Evolutionary conservation across 1,140 invertebrate species (phyloP), one percentile per base, ranked within the genome.

Genomic region (Trichonephila inaurata): DNA sequence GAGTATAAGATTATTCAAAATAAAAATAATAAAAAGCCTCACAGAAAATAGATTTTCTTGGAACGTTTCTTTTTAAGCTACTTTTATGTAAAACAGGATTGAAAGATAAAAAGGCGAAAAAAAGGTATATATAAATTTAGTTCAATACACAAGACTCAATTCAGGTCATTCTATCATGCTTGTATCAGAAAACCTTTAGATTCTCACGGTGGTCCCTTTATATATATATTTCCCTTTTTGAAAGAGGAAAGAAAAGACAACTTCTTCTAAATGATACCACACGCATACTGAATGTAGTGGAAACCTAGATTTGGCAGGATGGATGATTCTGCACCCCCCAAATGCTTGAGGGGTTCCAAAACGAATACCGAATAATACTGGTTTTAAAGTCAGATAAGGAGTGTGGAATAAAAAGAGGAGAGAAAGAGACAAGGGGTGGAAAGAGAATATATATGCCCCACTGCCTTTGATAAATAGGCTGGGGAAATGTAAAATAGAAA

Each of bases 401-500:
- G 14, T 18, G 10, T 2, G 12, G 77, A 44, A 82, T 33, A 86
- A 44, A 40, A 83, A 21, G 33, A 40, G 33, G 33, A 40, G 40
- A 60, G 60, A 60, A 85, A 51, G 51, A 58, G 24, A 4, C 2
- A 21, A 2, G 58, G 16, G 7, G 72, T 16, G 62, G 72, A 44
- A 89, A 62, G 64, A 91, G 33, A 40, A 40, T 40, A 64, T 85
- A 66, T 83, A 85, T 91, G n/a, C 90, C 81, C 51, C 5, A 24
- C 14, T 89, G 61, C 19, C 90, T 33, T 21, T 61, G 60, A 91
- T 91, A 91, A 83, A 85, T 60, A 64, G 90, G 24, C 89, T 16
- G 24, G 72, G 90, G 81, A 91, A 21, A 83, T 91, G 77, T 91
- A 91, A 91, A 91, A 64, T 91, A 83, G 77, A 85, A 91, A 91